Conservation (phyloP, 53 echinoderm and acorn worm species). For the Luidia sarsii region DNA sequence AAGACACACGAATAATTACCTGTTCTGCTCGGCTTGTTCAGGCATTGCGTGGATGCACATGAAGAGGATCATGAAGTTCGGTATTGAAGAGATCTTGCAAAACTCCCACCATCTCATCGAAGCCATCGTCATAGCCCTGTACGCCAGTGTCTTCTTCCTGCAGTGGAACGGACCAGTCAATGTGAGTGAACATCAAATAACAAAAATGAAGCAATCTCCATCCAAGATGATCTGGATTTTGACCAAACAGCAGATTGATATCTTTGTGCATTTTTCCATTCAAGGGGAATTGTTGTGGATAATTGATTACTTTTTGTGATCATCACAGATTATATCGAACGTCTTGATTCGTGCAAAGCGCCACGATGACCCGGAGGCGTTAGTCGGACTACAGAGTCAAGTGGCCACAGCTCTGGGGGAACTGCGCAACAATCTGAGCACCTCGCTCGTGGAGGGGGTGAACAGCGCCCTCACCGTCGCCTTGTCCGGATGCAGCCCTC, state of each 20-base stretch:
- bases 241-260: too few species aligned
- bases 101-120: constrained; percentile 55
- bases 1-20: too few species aligned
- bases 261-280: neutral
- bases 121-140: constrained; percentile 59
- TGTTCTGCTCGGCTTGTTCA: too few species aligned
- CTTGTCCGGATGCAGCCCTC: neutral
- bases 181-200: constrained; percentile 7
- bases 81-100: constrained; percentile 16
- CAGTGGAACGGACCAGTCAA: constrained; percentile 9
- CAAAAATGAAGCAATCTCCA: too few species aligned
- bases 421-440: neutral
- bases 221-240: too few species aligned
- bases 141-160: constrained; percentile 58
- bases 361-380: neutral
- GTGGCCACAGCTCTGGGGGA: neutral
- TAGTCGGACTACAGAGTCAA: neutral
- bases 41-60: constrained; percentile 68
- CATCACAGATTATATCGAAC: neutral
- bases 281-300: neutral
- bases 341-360: neutral
- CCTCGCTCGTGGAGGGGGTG: neutral
- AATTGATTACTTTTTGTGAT: neutral
- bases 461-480: neutral
- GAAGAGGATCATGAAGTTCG: constrained; percentile 44